phyloP scores from a whole-genome alignment of 2,888 invertebrate genomes.

The Trissolcus brochymenae region DNA sequence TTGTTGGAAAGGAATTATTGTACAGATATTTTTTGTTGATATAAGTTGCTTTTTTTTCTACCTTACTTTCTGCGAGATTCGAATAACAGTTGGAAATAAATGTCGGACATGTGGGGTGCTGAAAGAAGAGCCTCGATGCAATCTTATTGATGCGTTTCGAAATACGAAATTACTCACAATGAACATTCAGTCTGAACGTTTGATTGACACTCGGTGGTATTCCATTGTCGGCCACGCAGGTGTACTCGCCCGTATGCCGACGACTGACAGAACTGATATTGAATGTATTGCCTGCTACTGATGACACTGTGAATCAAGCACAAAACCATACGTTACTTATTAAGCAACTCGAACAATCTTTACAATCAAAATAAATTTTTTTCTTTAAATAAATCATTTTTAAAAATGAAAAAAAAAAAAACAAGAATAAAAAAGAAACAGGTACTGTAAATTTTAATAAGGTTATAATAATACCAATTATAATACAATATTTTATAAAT shows the following conservation, averaged over 20 bases:
- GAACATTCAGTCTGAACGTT: slow-evolving; percentile 90
- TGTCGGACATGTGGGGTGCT: neutral
- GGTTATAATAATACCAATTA: too few relatives aligned
- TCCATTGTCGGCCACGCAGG: slow-evolving; percentile 90
- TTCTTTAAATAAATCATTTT: neutral
- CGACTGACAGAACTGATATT: slow-evolving; percentile 86
- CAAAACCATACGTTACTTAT: slow-evolving; percentile 38
- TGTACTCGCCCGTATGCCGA: slow-evolving; percentile 86
- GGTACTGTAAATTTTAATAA: too few relatives aligned
- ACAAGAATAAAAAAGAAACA: too few relatives aligned
- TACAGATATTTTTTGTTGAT: too few relatives aligned
- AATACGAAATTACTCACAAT: slow-evolving; percentile 83
- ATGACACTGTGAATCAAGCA: slow-evolving; percentile 62
- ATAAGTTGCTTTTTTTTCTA: neutral
- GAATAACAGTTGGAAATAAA: neutral
- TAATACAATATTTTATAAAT: too few relatives aligned
- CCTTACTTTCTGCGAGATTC: neutral
- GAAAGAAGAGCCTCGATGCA: slow-evolving; percentile 18
- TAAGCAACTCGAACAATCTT: neutral
- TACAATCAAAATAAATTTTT: neutral
- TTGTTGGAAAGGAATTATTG: too few relatives aligned
- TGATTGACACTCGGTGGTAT: slow-evolving; percentile 89
- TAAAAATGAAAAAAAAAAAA: too few relatives aligned
- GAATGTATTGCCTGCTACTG: slow-evolving; percentile 83
- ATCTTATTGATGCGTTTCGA: slow-evolving; percentile 43